Conservation (phyloP, 2,113 vertebrate genomes). For the Istiophorus platypterus region DNA sequence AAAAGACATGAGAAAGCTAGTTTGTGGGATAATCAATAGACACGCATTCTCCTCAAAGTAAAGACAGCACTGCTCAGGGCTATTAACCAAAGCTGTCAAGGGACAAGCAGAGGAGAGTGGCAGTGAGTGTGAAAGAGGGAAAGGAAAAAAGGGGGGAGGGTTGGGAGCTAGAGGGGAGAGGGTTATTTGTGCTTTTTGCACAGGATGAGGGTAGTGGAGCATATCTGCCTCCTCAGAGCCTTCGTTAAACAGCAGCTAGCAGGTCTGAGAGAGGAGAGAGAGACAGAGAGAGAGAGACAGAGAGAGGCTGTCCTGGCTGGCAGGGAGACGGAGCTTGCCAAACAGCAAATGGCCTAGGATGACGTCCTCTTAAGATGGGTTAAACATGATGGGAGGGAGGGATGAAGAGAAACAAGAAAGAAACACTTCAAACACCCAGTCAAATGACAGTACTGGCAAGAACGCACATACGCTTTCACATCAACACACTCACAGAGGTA, state of each 20-base stretch:
- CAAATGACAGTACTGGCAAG: conserved; percentile 41
- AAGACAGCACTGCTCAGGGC: conserved; percentile 60
- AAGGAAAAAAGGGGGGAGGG: conserved; percentile 14
- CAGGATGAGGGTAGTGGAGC: conserved; percentile 57
- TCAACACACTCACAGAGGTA: conserved; percentile 51
- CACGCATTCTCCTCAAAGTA: conserved; percentile 46
- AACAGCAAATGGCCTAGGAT: conserved; percentile 58
- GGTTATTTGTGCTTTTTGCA: conserved; percentile 58
- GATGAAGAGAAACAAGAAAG: conserved; percentile 46
- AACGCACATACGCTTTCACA: conserved; percentile 24
- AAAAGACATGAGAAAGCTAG: conserved; percentile 57
- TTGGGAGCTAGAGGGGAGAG: conserved; percentile 29
- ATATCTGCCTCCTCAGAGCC: conserved; percentile 69
- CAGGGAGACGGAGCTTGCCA: conserved; percentile 69
- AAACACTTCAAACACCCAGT: conserved; percentile 52
- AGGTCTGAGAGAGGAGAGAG: conserved; percentile 43
- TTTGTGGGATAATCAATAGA: conserved; percentile 67
- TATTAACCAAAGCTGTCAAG: conserved; percentile 64
- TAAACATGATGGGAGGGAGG: conserved; percentile 48
- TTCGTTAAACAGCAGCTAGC: conserved; percentile 59
- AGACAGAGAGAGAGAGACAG: conserved; percentile 31
- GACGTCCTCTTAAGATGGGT: conserved; percentile 55
- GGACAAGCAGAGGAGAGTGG: conserved; percentile 53
- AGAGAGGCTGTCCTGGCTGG: conserved; percentile 47
- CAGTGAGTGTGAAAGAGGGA: conserved; percentile 37